Conservation (phyloP, 1,140 invertebrate genomes). For the Drosophila funebris region DNA sequence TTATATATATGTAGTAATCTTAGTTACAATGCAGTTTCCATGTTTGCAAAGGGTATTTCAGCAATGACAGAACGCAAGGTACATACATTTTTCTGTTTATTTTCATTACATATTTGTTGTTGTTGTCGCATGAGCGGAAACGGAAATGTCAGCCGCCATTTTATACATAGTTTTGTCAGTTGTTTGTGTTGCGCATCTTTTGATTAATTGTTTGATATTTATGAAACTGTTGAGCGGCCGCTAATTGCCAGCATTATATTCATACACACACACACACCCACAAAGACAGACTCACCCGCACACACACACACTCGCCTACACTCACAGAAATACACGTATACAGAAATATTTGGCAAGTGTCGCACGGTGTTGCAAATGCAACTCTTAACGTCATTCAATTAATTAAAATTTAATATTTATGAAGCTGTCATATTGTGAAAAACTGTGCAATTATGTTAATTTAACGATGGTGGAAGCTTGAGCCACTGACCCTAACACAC, state of each 20-base stretch:
- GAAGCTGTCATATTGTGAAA: slow-evolving; percentile 60
- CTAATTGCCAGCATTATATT: slow-evolving; percentile 42
- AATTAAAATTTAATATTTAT: slow-evolving; percentile 77
- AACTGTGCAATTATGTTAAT: slow-evolving; percentile 59
- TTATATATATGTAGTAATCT: too few species aligned
- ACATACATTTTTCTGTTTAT: not conserved
- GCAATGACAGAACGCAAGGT: not conserved
- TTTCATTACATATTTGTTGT: not conserved
- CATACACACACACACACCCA: not conserved
- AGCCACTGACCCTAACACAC: not conserved
- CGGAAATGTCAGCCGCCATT: slow-evolving; percentile 40
- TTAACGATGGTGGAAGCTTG: slow-evolving; percentile 14
- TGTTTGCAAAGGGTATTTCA: not conserved
- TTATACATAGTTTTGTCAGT: slow-evolving; percentile 13
- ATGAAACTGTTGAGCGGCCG: slow-evolving; percentile 34
- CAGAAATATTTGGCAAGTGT: not conserved
- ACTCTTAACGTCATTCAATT: slow-evolving; percentile 60
- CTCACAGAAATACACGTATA: not conserved
- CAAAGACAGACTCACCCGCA: not conserved
- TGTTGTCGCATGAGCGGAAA: slow-evolving; percentile 15
- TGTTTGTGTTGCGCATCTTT: slow-evolving; percentile 11
- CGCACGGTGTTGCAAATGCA: slow-evolving; percentile 20
- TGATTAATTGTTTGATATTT: slow-evolving; percentile 52
- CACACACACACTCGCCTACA: not conserved
- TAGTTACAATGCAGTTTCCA: too few species aligned